Evolutionary conservation across 2,113 vertebrate species (phyloP).

Genomic region (Pseudonaja textilis): DNA sequence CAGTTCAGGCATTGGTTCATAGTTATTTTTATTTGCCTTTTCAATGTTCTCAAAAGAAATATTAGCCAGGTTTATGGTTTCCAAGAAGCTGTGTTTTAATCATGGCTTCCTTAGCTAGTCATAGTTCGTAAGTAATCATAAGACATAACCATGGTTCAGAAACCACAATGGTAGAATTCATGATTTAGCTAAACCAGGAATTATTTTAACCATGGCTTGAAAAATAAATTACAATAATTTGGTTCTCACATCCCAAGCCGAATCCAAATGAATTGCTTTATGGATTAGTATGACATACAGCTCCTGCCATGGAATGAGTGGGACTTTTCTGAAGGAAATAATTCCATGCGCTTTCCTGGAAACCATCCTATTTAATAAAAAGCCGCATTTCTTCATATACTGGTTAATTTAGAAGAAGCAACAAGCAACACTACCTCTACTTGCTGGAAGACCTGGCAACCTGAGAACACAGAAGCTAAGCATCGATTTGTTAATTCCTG

Average conservation of each 20-base stretch:
- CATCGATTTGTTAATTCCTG: neutral
- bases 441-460: neutral
- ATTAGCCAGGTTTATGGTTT: neutral
- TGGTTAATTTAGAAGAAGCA: neutral
- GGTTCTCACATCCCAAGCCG: neutral
- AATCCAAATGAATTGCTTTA: neutral
- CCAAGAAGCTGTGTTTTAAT: neutral
- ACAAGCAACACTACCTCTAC: neutral
- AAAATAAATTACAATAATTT: neutral
- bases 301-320: neutral
- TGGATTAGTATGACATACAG: neutral
- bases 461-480: neutral
- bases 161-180: neutral
- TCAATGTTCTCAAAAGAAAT: neutral
- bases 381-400: neutral
- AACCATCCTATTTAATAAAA: neutral
- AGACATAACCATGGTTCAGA: neutral
- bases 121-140: neutral
- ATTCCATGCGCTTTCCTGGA: neutral
- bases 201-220: neutral
- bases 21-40: neutral
- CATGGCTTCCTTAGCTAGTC: neutral
- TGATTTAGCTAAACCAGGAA: neutral
- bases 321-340: neutral
- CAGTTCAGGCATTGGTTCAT: neutral